Percentiles rank a stretch among this genome's conserved stretches.
Conservation (phyloP, 2,113 vertebrate species). For the Ctenodactylus gundi region DNA sequence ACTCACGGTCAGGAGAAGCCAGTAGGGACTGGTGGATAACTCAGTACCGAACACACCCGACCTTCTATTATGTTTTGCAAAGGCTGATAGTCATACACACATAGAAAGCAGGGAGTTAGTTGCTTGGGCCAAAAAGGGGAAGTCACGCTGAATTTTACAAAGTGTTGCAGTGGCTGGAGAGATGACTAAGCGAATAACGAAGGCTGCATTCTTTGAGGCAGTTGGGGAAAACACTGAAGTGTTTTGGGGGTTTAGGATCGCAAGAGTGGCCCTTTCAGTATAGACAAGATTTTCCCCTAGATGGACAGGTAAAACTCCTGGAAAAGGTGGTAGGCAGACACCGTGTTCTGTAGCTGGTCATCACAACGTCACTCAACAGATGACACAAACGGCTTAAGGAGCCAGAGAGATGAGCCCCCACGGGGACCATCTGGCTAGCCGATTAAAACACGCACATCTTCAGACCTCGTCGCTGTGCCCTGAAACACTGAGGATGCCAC, state of each 20-base stretch:
- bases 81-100: not conserved
- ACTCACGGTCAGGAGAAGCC: not conserved
- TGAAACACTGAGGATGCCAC: not conserved
- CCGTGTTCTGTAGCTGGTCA: not conserved
- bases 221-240: not conserved
- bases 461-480: not conserved
- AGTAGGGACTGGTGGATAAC: accelerated
- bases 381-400: not conserved
- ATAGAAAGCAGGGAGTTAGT: not conserved
- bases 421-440: not conserved
- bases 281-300: not conserved
- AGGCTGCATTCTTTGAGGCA: not conserved
- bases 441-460: not conserved
- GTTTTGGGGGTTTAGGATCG: not conserved
- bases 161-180: not conserved
- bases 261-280: not conserved
- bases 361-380: not conserved
- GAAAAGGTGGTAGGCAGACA: not conserved
- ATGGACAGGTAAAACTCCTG: not conserved
- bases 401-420: not conserved
- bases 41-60: not conserved
- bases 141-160: constrained; percentile 37
- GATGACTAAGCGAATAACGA: constrained; percentile 20
- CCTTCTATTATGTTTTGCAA: not conserved
- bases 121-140: constrained; percentile 24